Evolutionary conservation across 2,113 vertebrate species (phyloP).

Genomic region (Illadopsis cleaveri): DNA sequence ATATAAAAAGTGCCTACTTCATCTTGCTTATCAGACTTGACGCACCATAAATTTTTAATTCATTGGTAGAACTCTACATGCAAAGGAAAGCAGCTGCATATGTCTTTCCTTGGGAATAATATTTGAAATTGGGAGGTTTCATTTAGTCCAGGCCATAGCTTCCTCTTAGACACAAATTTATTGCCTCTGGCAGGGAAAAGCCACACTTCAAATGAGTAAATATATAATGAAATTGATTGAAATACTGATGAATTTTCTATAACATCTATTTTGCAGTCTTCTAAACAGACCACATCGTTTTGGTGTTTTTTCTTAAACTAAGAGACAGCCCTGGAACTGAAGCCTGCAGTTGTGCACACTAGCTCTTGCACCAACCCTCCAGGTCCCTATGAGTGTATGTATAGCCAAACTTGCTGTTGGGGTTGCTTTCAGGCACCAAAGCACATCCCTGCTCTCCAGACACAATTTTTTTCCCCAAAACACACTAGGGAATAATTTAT

Average conservation of each 20-base stretch:
- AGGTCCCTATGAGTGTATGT: not conserved
- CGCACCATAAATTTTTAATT: not conserved
- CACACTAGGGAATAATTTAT: not conserved
- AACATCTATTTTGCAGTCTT: not conserved
- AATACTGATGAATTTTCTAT: not conserved
- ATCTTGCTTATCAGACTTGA: not conserved
- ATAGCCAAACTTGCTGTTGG: fast-evolving
- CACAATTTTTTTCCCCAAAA: not conserved
- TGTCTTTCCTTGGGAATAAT: not conserved
- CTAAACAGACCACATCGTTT: not conserved
- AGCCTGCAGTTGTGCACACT: not conserved
- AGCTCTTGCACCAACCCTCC: not conserved
- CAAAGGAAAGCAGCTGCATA: not conserved
- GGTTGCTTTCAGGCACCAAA: not conserved
- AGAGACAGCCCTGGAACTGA: not conserved
- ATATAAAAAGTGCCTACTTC: not conserved
- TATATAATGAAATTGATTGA: not conserved
- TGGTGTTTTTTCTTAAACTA: not conserved
- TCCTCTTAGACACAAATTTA: not conserved
- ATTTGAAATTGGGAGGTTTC: not conserved
- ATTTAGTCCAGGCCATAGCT: not conserved
- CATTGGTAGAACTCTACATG: not conserved
- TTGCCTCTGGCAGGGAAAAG: not conserved
- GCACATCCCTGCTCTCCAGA: not conserved
- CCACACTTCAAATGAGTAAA: not conserved